phyloP scores from a whole-genome alignment of 1,140 invertebrate species.

The Maconellicoccus hirsutus region DNA sequence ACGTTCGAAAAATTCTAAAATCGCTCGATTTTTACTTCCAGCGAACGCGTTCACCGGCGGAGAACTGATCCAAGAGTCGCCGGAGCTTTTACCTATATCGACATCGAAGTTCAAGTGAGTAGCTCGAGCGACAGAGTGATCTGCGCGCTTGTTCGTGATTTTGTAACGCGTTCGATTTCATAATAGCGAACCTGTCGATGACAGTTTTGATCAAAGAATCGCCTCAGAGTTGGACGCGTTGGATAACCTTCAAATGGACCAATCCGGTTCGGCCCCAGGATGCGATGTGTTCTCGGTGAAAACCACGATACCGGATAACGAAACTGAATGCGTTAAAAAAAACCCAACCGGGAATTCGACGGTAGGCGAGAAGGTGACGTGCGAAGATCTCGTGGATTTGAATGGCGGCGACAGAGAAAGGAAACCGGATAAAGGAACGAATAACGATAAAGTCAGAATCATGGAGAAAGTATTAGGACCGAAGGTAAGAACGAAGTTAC shows the following conservation, averaged over 20 bases:
- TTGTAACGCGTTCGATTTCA: too few species aligned
- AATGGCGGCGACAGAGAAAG: conserved; percentile 41
- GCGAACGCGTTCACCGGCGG: neutral
- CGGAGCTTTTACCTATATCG: neutral
- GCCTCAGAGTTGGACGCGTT: conserved; percentile 51
- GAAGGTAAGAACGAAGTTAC: conserved; percentile 51
- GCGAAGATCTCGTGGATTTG: conserved; percentile 84
- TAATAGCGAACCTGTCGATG: conserved; percentile 9
- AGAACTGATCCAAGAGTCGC: neutral
- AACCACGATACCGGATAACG: neutral
- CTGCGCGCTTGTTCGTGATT: too few species aligned
- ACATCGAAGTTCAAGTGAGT: neutral
- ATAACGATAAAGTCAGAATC: conserved; percentile 81
- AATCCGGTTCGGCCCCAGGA: neutral
- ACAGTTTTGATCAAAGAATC: conserved; percentile 49
- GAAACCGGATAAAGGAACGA: conserved; percentile 35
- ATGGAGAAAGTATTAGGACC: conserved; percentile 78
- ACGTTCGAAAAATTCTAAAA: neutral
- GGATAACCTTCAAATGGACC: conserved; percentile 40
- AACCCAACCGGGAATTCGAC: neutral
- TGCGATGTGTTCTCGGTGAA: neutral
- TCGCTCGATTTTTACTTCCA: neutral
- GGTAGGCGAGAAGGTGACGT: conserved; percentile 56
- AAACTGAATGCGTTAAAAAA: neutral
- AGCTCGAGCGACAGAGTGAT: neutral